Base-by-base conservation (phyloP, 2,888 invertebrate species). In the Candidula unifasciata region DNA sequence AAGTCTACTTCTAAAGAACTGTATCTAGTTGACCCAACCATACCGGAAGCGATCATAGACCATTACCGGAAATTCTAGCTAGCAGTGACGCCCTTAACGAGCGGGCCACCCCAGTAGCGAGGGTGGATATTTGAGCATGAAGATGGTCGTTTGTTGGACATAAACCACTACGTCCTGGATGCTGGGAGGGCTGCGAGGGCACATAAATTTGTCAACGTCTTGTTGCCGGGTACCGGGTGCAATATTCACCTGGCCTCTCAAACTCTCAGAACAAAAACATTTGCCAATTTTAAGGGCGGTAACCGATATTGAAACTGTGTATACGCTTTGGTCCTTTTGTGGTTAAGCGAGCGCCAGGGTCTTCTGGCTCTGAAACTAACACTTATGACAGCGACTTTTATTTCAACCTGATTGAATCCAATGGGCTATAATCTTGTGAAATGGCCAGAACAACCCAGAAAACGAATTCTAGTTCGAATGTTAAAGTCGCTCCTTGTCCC, bases 201-300 rank as follows among this genome's bases (percentile, higher is more conserved):
- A 16, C 82, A 77, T 82, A 82, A 82, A 82, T 82, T 82, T 82
- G 82, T 77, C 77, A 82, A 68, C 33, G 30, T 82, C 74, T 16
- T 54, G 81, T 68, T 57, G 44, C 21, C 44, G 60, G 82, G 27
- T 54, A 60, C 82, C 16, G 37, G 33, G 60, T 74, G 82, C 82
- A 82, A 74, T 64, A 82, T 73, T 54, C 30, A 64, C 18, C 30
- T 52, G 21, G 35, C 13, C 35, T 69, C 33, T n/a, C 37, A 10
- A 24, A 27, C 69, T 27, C 21, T 35, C 16, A 52, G 13, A n/a
- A 44, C 52, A 74, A 74, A 16, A 27, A 74, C 44, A 35, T 35
- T 35, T 52, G 24, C 52, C 52, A n/a, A 74, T 44, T 74, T 74
- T 21, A 10, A 13, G 27, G 66, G 66, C 3, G n/a, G 30, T 66